Conservation (phyloP, 2,797 vertebrate genomes). For the Florisuga fusca region DNA sequence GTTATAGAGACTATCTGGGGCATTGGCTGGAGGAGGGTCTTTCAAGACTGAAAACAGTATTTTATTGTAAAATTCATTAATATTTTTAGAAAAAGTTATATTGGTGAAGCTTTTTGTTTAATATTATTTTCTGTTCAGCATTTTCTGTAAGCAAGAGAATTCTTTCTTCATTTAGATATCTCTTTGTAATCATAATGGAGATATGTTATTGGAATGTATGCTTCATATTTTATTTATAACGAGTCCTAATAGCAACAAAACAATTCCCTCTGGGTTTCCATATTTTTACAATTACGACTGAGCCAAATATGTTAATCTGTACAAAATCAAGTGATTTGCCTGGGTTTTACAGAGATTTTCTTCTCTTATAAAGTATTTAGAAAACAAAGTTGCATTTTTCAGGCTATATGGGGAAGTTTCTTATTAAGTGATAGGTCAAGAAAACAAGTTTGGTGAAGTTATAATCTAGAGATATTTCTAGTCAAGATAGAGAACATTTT, state of each 20-base stretch:
- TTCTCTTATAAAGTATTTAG: neutral
- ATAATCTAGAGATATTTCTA: neutral
- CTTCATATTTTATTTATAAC: slow-evolving; percentile 75
- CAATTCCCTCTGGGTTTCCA: slow-evolving; percentile 46
- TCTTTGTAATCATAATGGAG: slow-evolving; percentile 65
- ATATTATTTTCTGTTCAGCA: slow-evolving; percentile 5
- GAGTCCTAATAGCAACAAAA: slow-evolving; percentile 64
- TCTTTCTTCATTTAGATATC: slow-evolving; percentile 44
- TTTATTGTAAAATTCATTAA: neutral
- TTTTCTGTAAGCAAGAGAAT: slow-evolving; percentile 32
- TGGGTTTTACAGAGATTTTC: neutral
- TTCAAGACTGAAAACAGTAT: neutral
- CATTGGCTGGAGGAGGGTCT: neutral
- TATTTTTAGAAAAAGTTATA: neutral
- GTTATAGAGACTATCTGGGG: neutral
- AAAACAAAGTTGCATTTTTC: neutral
- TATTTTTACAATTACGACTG: slow-evolving; percentile 47
- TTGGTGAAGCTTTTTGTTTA: neutral
- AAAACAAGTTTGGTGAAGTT: neutral
- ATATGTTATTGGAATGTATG: slow-evolving; percentile 68
- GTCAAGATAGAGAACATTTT: neutral
- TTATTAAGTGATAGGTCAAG: neutral
- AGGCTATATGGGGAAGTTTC: neutral
- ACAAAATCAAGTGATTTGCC: slow-evolving; percentile 33
- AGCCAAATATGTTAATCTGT: slow-evolving; percentile 56